Conservation (phyloP, 2,113 vertebrate species). For the Stigmatopora argus region DNA sequence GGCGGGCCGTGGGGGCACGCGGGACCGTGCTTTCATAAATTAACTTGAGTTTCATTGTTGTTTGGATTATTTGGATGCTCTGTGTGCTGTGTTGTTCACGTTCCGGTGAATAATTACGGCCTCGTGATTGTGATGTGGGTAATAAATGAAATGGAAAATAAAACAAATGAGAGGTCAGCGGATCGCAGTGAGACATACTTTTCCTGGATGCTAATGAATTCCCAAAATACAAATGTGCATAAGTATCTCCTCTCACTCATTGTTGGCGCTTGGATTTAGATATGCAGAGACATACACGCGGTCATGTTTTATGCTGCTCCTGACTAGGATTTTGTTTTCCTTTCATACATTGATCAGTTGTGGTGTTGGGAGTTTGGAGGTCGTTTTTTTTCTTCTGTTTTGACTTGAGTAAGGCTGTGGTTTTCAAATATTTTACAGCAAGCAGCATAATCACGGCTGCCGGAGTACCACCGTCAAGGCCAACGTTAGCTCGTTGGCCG, state of each 20-base stretch:
- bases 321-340: background rate
- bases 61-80: slow-evolving; percentile 41
- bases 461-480: no score
- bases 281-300: background rate
- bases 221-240: slow-evolving; percentile 46
- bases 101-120: slow-evolving; percentile 52
- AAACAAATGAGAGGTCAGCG: slow-evolving; percentile 66
- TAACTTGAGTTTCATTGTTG: slow-evolving; percentile 45
- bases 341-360: background rate
- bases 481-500: no score
- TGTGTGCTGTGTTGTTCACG: slow-evolving; percentile 30
- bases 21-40: slow-evolving; percentile 43
- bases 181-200: slow-evolving; percentile 61
- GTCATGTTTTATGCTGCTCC: slow-evolving; percentile 22
- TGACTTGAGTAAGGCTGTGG: background rate
- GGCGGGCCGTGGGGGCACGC: slow-evolving; percentile 22
- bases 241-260: slow-evolving; percentile 31
- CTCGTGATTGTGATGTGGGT: slow-evolving; percentile 37
- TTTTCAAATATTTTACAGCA: no score
- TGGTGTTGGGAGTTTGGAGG: background rate
- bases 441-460: no score
- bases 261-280: slow-evolving; percentile 27
- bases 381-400: background rate
- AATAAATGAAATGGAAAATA: slow-evolving; percentile 60
- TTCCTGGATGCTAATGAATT: slow-evolving; percentile 65